These are phyloP conservation scores for Stictocephala bisonia DNA, from an alignment of 2,888 invertebrate genomes.

Conservation along the genomic window DNA sequence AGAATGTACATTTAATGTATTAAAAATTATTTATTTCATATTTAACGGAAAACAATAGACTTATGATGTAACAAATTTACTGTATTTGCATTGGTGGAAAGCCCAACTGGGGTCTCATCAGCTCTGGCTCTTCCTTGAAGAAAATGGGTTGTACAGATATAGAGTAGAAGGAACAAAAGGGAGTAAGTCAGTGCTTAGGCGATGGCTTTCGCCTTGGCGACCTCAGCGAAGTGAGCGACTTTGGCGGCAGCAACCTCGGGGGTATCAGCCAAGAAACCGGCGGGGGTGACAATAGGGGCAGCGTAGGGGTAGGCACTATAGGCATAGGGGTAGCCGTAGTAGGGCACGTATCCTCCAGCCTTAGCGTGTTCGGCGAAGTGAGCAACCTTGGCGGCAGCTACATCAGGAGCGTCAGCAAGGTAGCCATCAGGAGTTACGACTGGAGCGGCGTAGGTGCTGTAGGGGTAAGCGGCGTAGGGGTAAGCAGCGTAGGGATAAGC, in stretches of 20 bases:
- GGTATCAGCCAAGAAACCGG: constrained; percentile 19
- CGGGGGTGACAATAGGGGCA: constrained; percentile 28
- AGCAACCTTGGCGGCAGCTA: constrained; percentile 32
- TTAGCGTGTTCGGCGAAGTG: constrained; percentile 42
- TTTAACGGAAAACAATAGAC: too few relatives aligned
- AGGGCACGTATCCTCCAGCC: background rate
- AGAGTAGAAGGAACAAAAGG: background rate
- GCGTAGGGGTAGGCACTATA: constrained; percentile 42
- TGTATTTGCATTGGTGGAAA: too few relatives aligned
- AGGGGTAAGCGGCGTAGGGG: constrained; percentile 10
- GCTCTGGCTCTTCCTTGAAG: constrained; percentile 44
- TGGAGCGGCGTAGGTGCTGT: constrained; percentile 1
- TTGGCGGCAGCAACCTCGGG: constrained; percentile 37
- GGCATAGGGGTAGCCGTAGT: constrained; percentile 35
- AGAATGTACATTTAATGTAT: too few relatives aligned
- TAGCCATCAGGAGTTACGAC: constrained; percentile 27
- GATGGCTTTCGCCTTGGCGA: constrained; percentile 28
- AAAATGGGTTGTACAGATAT: constrained; percentile 8
- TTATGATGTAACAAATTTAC: too few relatives aligned
- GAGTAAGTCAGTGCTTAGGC: constrained; percentile 33
- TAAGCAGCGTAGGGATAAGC: constrained; percentile 6
- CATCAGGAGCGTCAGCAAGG: constrained; percentile 44
- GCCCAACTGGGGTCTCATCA: constrained; percentile 48
- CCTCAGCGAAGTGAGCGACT: constrained; percentile 35
- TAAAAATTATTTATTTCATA: too few relatives aligned